Evolutionary conservation across 2,888 invertebrate genomes (phyloP).

Genomic region (Sarcophaga rosellei): DNA sequence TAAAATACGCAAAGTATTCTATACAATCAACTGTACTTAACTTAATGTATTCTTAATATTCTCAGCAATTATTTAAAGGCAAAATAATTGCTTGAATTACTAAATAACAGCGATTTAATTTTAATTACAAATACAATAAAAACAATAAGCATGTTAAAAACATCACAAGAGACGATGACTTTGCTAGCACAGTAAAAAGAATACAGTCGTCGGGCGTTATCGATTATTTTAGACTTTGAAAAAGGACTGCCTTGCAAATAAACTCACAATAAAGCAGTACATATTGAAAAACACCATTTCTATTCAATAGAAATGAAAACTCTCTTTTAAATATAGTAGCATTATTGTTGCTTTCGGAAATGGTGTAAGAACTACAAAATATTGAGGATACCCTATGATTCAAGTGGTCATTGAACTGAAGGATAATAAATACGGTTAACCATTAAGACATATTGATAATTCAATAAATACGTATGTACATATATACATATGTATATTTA

Average conservation of each 20-base stretch:
- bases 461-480: neutral
- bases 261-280: too few species aligned
- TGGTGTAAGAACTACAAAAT: conserved; percentile 13
- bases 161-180: conserved; percentile 1
- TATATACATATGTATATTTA: too few species aligned
- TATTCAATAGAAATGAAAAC: too few species aligned
- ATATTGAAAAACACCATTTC: conserved; percentile 14
- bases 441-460: conserved; percentile 36
- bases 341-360: neutral
- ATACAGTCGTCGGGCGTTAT: neutral
- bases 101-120: conserved; percentile 49
- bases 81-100: conserved; percentile 34
- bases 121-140: conserved; percentile 19
- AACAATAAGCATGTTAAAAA: conserved; percentile 20
- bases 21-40: neutral
- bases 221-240: too few species aligned
- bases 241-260: too few species aligned
- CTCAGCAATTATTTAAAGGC: neutral
- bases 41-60: neutral
- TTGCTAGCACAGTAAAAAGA: neutral
- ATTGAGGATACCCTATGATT: neutral
- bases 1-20: neutral
- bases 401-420: conserved; percentile 68
- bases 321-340: too few species aligned
- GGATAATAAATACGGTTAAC: conserved; percentile 35